These are phyloP conservation scores for Psilanteris sp. DNA, from an alignment of 1,140 invertebrate species.

Conservation along the genomic window DNA sequence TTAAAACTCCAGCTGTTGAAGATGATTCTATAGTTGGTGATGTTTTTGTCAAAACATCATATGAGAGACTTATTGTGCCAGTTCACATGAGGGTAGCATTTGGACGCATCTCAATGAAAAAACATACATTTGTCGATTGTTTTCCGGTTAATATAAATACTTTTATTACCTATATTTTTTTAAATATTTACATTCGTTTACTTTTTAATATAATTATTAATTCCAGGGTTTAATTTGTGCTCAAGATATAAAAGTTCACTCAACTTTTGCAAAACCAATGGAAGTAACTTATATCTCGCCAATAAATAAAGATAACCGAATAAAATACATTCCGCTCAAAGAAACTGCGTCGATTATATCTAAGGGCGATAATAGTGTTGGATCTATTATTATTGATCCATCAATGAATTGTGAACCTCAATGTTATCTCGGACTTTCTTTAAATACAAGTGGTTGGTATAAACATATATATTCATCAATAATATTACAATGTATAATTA, in stretches of 20 bases:
- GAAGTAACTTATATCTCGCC: slow-evolving; percentile 80
- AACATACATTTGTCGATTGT: slow-evolving; percentile 87
- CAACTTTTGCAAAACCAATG: slow-evolving; percentile 87
- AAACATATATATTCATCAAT: too few relatives aligned
- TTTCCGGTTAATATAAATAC: slow-evolving; percentile 86
- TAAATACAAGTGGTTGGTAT: slow-evolving; percentile 82
- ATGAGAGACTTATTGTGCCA: slow-evolving; percentile 84
- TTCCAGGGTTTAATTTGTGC: slow-evolving; percentile 88
- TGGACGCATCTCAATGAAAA: slow-evolving; percentile 83
- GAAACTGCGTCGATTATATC: slow-evolving; percentile 72
- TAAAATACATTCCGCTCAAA: slow-evolving; percentile 77
- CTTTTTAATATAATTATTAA: background rate
- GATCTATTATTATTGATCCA: slow-evolving; percentile 84
- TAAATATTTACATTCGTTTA: too few relatives aligned
- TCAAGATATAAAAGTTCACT: slow-evolving; percentile 86
- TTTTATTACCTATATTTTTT: too few relatives aligned
- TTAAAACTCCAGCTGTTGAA: slow-evolving; percentile 85
- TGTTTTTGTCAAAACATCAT: slow-evolving; percentile 87
- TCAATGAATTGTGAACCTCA: slow-evolving; percentile 84
- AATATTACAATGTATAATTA: too few relatives aligned
- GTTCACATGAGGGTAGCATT: slow-evolving; percentile 83
- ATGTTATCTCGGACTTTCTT: slow-evolving; percentile 86
- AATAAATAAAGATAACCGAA: slow-evolving; percentile 79
- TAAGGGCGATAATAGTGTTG: slow-evolving; percentile 80
- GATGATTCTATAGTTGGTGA: slow-evolving; percentile 85